Conservation (phyloP, 1,140 invertebrate genomes). For the Paramacrobiotus metropolitanus region DNA sequence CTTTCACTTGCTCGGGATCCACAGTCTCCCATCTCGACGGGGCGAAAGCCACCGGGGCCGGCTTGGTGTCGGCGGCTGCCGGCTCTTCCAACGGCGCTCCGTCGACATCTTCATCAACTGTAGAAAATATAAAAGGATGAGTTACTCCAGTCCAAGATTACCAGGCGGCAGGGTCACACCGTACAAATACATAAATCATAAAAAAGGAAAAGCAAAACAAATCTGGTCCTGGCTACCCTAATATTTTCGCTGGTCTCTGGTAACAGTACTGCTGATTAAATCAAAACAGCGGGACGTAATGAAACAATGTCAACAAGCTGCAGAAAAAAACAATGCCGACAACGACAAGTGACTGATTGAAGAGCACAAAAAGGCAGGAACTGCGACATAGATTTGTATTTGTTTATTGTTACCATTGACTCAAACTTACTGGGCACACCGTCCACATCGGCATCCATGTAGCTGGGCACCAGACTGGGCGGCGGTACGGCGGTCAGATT, state of each 20-base stretch:
- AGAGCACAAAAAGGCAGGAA: neutral
- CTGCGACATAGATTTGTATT: neutral
- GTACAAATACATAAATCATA: no score
- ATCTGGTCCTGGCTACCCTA: no score
- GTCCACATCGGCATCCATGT: constrained; percentile 20
- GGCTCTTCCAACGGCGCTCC: constrained; percentile 41
- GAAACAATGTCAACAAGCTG: no score
- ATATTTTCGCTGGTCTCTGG: no score
- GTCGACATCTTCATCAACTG: constrained; percentile 61
- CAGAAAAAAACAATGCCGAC: no score
- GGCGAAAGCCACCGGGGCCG: constrained; percentile 27
- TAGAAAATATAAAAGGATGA: constrained; percentile 12
- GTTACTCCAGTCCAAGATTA: no score
- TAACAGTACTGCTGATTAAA: no score
- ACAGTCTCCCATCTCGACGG: constrained; percentile 88
- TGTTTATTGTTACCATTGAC: neutral
- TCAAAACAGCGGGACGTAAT: no score
- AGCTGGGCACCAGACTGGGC: constrained; percentile 1
- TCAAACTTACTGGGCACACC: constrained; percentile 31
- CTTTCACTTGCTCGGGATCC: constrained; percentile 57
- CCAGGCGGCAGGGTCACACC: no score
- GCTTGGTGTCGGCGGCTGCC: constrained; percentile 25
- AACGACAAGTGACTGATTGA: no score
- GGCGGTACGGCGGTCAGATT: neutral
- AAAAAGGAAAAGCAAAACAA: no score